These are phyloP conservation scores for Acanthosepion esculentum DNA, from an alignment of 2,888 invertebrate genomes.

Conservation along the genomic window DNA sequence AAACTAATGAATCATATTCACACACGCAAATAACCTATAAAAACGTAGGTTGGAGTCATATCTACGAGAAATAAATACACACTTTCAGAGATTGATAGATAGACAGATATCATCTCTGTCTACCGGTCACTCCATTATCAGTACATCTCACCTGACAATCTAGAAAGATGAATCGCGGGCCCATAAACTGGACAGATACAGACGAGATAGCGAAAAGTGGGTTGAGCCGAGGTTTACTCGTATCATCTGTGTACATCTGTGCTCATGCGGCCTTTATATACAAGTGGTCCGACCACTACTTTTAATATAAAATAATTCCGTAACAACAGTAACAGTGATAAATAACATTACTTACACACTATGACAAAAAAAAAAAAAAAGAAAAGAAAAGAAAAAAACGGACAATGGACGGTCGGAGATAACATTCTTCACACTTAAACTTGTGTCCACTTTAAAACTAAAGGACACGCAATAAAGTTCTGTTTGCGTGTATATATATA, in stretches of 20 bases:
- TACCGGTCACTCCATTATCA: neutral
- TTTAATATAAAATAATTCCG: neutral
- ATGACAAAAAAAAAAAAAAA: neutral
- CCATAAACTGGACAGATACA: neutral
- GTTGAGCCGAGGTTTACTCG: conserved; percentile 10
- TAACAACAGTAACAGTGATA: neutral
- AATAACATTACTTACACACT: neutral
- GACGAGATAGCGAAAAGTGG: neutral
- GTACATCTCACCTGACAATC: neutral
- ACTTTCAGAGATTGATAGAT: neutral
- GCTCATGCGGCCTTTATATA: neutral
- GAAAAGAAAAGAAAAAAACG: neutral
- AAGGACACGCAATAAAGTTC: neutral
- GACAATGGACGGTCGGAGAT: neutral
- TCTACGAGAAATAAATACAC: too few relatives aligned
- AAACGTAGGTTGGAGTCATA: too few relatives aligned
- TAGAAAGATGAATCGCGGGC: neutral
- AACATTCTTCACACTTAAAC: neutral
- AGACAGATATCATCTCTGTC: neutral
- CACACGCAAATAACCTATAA: too few relatives aligned
- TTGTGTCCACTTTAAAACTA: neutral
- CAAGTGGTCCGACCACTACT: neutral
- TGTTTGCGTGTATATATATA: neutral
- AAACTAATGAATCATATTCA: too few relatives aligned
- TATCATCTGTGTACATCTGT: neutral